These are phyloP conservation scores for Candidula unifasciata DNA, from an alignment of 2,888 invertebrate genomes.

Conservation along the genomic window DNA sequence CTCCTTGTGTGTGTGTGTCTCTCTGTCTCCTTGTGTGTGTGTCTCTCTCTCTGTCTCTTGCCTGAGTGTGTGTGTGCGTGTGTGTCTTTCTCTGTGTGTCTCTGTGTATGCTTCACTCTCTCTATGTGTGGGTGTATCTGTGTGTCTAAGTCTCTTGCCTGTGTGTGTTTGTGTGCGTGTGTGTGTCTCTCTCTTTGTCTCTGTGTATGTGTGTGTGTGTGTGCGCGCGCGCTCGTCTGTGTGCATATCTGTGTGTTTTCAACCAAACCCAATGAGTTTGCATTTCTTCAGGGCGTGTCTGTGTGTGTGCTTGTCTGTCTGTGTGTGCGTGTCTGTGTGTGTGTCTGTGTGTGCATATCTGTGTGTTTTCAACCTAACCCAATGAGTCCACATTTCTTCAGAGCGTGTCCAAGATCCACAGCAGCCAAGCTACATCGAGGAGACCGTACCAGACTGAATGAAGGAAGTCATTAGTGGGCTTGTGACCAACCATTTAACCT, in stretches of 20 bases:
- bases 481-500: no score
- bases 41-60: neutral
- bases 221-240: neutral
- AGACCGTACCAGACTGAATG: no score
- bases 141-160: neutral
- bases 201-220: neutral
- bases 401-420: no score
- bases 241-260: neutral
- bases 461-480: no score
- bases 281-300: no score
- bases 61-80: no score
- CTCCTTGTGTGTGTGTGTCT: constrained; percentile 9
- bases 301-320: neutral
- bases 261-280: no score
- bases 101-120: neutral
- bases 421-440: no score
- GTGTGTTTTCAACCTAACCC: no score
- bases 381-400: no score
- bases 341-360: neutral
- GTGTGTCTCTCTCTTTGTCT: neutral
- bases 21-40: neutral
- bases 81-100: neutral
- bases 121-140: neutral
- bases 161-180: neutral
- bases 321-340: neutral